Evolutionary conservation across 2,113 vertebrate genomes (phyloP).

Genomic region (Falcunculus frontatus): DNA sequence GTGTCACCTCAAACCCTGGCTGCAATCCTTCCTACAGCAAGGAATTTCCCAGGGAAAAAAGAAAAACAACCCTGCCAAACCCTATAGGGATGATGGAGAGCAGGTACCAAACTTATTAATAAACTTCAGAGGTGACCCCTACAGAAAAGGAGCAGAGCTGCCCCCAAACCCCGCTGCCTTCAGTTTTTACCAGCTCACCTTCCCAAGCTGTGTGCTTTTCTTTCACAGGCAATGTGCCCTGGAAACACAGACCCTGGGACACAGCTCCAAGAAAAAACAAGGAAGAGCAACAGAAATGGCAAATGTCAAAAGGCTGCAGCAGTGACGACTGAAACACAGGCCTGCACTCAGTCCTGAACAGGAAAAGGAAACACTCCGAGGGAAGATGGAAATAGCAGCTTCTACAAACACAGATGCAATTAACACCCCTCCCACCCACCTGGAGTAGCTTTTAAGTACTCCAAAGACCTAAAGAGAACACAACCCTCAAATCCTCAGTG

Average conservation of each 20-base stretch:
- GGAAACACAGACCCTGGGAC: neutral
- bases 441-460: neutral
- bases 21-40: neutral
- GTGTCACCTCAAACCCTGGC: neutral
- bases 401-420: neutral
- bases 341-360: neutral
- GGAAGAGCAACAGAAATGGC: neutral
- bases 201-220: neutral
- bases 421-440: neutral
- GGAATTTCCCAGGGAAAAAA: neutral
- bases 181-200: neutral
- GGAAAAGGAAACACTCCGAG: neutral
- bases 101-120: neutral
- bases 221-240: accelerated
- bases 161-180: neutral
- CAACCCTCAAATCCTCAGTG: neutral
- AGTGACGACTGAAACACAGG: neutral
- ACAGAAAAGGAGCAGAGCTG: neutral
- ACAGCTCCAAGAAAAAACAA: neutral
- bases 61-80: neutral
- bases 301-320: neutral
- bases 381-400: neutral
- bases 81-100: neutral
- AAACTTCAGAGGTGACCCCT: neutral
- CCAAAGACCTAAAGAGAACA: neutral